These are phyloP conservation scores for Lucilia sericata DNA, from an alignment of 1,140 invertebrate species.

Conservation along the genomic window DNA sequence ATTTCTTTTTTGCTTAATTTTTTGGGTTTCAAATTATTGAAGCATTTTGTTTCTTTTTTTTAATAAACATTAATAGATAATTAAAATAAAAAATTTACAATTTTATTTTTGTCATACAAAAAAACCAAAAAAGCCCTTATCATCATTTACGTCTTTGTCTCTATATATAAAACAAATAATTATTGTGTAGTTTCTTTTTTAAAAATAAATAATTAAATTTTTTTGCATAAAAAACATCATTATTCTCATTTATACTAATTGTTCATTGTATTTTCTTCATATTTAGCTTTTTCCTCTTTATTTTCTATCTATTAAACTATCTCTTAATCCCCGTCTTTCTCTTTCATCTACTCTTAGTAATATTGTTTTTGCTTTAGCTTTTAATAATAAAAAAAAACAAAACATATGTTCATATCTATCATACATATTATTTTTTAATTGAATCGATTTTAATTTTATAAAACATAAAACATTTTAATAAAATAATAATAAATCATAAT, in stretches of 20 bases:
- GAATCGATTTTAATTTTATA: constrained; percentile 13
- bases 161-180: neutral
- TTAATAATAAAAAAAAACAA: neutral
- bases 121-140: constrained; percentile 29
- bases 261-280: neutral
- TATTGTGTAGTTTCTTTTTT: constrained; percentile 14
- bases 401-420: constrained; percentile 12
- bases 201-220: constrained; percentile 15
- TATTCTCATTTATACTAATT: neutral
- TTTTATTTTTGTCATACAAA: constrained; percentile 20
- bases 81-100: constrained; percentile 24
- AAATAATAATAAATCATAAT: constrained; percentile 40
- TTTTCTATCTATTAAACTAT: neutral
- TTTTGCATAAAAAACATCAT: constrained; percentile 10
- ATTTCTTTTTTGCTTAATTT: neutral
- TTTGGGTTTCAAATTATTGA: constrained; percentile 24
- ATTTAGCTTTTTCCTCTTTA: neutral
- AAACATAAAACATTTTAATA: constrained; percentile 18
- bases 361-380: constrained; percentile 38
- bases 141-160: constrained; percentile 31
- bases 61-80: constrained; percentile 26
- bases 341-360: constrained; percentile 22
- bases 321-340: neutral
- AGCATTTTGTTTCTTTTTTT: constrained; percentile 14
- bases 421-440: constrained; percentile 17